phyloP scores from a whole-genome alignment of 1,140 invertebrate species.

The Diabrotica virgifera region DNA sequence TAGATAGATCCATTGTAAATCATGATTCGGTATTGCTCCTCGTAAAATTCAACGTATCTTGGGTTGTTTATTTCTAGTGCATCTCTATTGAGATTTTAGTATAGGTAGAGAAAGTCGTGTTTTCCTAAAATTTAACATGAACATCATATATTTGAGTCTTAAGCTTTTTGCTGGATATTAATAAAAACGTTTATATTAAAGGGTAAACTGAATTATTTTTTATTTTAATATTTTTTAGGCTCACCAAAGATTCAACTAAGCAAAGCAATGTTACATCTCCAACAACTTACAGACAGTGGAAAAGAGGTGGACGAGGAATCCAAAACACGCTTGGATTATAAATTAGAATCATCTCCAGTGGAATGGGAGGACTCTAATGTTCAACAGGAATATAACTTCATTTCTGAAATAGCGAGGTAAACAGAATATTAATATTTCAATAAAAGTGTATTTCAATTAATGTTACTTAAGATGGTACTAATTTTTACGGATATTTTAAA shows the following conservation, averaged over 20 bases:
- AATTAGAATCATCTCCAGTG: constrained; percentile 68
- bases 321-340: constrained; percentile 67
- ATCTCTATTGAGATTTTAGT: no score
- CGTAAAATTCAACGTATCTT: no score
- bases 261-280: constrained; percentile 77
- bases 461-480: background rate
- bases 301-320: constrained; percentile 66
- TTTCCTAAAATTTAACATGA: no score
- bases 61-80: no score
- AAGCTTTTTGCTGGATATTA: no score
- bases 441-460: constrained; percentile 6
- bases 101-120: no score
- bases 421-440: background rate
- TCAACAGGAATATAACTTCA: constrained; percentile 74
- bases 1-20: no score
- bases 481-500: constrained; percentile 23
- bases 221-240: constrained; percentile 32
- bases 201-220: no score
- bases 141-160: no score
- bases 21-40: no score
- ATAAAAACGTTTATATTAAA: no score
- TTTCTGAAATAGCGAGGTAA: constrained; percentile 70
- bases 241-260: constrained; percentile 69
- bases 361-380: constrained; percentile 67
- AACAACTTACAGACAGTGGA: constrained; percentile 77